These are phyloP conservation scores for Enteromius radiatus DNA, from an alignment of 2,797 vertebrate species.

Conservation along the genomic window DNA sequence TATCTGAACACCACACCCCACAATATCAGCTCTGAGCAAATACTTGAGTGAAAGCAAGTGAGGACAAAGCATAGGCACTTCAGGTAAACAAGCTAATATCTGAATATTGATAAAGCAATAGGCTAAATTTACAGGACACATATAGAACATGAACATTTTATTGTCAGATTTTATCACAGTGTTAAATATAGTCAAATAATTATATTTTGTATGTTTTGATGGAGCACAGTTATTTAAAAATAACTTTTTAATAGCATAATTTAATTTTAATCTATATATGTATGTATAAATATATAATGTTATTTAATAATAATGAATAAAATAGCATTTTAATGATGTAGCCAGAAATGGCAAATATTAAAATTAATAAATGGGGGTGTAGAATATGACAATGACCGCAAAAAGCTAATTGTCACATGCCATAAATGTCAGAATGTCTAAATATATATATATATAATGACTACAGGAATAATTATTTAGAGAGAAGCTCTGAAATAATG, in stretches of 20 bases:
- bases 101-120: background rate
- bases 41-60: conserved; percentile 17
- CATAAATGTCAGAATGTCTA: background rate
- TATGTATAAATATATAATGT: background rate
- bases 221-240: background rate
- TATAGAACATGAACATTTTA: background rate
- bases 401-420: background rate
- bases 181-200: too few relatives aligned
- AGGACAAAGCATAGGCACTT: background rate
- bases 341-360: too few relatives aligned
- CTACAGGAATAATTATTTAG: background rate
- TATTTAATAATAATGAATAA: background rate
- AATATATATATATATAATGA: background rate
- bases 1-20: conserved; percentile 24
- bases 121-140: background rate
- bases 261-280: background rate
- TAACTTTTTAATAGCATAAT: background rate
- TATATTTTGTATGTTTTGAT: background rate
- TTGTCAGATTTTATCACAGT: background rate
- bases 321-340: background rate
- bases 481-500: background rate
- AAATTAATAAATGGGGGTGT: background rate
- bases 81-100: background rate
- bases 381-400: background rate
- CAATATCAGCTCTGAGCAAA: conserved; percentile 38